phyloP scores from a whole-genome alignment of 2,797 vertebrate genomes.

The Melanotaenia maccullochi region DNA sequence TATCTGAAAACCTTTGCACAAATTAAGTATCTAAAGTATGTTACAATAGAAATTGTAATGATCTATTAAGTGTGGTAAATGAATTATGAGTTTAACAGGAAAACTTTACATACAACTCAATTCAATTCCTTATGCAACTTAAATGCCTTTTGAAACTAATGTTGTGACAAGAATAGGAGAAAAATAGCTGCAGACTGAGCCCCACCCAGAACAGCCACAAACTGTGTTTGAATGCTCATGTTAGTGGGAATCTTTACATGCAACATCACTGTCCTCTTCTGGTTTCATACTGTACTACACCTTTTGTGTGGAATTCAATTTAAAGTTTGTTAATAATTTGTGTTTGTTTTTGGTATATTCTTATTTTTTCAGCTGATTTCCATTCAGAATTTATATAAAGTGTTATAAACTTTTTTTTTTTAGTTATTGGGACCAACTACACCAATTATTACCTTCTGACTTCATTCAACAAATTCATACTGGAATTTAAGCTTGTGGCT shows the following conservation, averaged over 20 bases:
- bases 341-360: slow-evolving; percentile 1
- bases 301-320: neutral
- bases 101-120: too few species aligned
- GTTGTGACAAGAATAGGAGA: neutral
- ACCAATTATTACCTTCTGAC: neutral
- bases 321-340: neutral
- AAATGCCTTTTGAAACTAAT: neutral
- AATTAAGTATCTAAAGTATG: neutral
- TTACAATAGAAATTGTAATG: too few species aligned
- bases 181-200: neutral
- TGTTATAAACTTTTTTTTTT: neutral
- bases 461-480: slow-evolving; percentile 3
- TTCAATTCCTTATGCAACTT: too few species aligned
- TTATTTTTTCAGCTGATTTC: neutral
- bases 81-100: too few species aligned
- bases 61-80: too few species aligned
- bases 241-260: slow-evolving; percentile 44
- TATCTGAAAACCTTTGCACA: neutral
- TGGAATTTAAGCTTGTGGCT: slow-evolving; percentile 54
- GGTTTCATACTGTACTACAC: slow-evolving; percentile 56
- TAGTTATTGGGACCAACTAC: neutral
- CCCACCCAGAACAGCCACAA: slow-evolving; percentile 8
- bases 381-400: slow-evolving; percentile 5
- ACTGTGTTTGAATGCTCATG: neutral
- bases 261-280: slow-evolving; percentile 76